Evolutionary conservation across 2,888 invertebrate species (phyloP), one percentile per base, ranked within the genome.

Genomic region (Leucozona laternaria): DNA sequence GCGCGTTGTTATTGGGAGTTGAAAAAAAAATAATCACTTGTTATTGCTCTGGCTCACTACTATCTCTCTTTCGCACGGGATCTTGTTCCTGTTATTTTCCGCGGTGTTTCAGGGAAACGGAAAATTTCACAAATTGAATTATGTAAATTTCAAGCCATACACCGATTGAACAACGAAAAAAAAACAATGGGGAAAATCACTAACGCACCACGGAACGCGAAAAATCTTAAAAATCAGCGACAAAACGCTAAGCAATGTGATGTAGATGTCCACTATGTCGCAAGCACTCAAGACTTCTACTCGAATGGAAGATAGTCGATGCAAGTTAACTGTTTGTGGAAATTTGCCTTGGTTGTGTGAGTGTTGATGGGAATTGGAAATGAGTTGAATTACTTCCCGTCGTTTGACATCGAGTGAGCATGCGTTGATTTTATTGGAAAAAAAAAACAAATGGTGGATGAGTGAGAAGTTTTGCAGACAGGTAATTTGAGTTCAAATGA

Each of bases 201-300:
- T 70, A 85, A 77, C 73, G 68, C 73, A 85, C 77, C 70, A 58
- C 58, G 55, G 73, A 80, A 85, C 85, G 77, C 85, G 85, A 85
- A 81, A 85, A 85, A 71, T 76, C 28, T 62, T 58, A 25, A 53
- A 34, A 66, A 76, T 66, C 53, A 80, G 76, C 85, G 72, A 73
- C 55, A 50, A 43, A 57, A 75, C 55, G 57, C 60, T 58, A 45
- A 55, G 77, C 25, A 60, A 40, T 55, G 45, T 22, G 31, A 58
- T 58, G 57, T 58, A 37, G 53, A 78, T 78, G 82, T 86, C 86
- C 53, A 71, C 53, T 62, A 66, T 79, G 78, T 75, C 70, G 71
- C 86, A 86, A 79, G 75, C 73, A 86, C 86, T 86, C 86, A 86
- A 82, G 78, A 86, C 86, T 82, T 86, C 86, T 86, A 86, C 86